Percentiles rank a stretch among this genome's conserved stretches.
These are phyloP conservation scores for Cataglyphis livida DNA, from an alignment of 2,888 invertebrate genomes.

Conservation along the genomic window DNA sequence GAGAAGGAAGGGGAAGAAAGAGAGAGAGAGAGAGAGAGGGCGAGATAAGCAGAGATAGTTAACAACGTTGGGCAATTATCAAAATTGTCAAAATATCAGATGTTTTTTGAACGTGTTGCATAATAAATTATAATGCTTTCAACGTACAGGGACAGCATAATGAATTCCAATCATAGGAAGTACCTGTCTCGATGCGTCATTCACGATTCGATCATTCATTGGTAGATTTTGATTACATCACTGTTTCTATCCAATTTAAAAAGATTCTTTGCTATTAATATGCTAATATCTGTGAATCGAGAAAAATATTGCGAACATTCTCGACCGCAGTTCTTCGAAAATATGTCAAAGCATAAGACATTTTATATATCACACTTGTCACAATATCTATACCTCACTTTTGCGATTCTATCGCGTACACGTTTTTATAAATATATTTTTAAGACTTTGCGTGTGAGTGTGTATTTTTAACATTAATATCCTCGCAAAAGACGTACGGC, in stretches of 20 bases:
- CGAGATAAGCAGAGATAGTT: background rate
- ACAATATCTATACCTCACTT: background rate
- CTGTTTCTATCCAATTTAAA: slow-evolving; percentile 35
- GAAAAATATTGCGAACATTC: background rate
- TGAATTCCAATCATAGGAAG: background rate
- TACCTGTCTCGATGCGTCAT: slow-evolving; percentile 27
- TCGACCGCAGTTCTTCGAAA: background rate
- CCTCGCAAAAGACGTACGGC: background rate
- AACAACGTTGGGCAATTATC: background rate
- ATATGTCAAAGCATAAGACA: background rate
- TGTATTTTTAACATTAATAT: background rate
- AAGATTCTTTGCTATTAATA: slow-evolving; percentile 12
- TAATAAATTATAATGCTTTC: slow-evolving; percentile 5
- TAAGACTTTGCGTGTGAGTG: background rate
- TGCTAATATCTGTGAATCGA: slow-evolving; percentile 6
- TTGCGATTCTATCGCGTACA: background rate
- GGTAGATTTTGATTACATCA: slow-evolving; percentile 33
- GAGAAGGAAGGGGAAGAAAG: too few relatives aligned
- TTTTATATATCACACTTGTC: background rate
- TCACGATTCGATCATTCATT: slow-evolving; percentile 27
- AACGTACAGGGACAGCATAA: background rate
- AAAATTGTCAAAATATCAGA: background rate
- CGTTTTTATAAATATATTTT: background rate
- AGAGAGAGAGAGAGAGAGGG: background rate
- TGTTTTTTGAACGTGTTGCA: background rate